Base-by-base conservation (phyloP, 2,888 invertebrate species). In the Dryobotodes eremita region DNA sequence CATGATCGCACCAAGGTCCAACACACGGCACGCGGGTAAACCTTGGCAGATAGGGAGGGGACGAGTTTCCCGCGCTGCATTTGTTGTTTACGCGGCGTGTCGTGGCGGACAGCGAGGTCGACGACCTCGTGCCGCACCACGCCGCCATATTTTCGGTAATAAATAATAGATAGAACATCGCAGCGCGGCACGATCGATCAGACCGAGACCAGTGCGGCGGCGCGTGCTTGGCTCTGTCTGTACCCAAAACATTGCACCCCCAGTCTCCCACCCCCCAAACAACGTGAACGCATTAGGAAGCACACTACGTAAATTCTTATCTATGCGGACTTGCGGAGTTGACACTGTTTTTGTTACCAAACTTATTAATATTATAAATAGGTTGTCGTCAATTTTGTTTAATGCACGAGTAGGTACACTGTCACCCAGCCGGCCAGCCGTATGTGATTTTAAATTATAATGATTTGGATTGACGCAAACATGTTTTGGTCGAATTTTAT, bases 131-230 rank as follows among this genome's bases (percentile, higher is more conserved):
- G 93, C 92, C 94, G 93, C 94, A 94, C 94, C 95, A 95, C 93
- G 95, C 95, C 94, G 94, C 94, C 94, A 95, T 96, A 95, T 96
- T 96, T 94, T 96, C 92, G 95, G 95, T 95, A 95, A 95, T 96
- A 96, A 96, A 96, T 95, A 95, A 95, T 95, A 94, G 93, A 95
- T 95, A 95, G 93, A 94, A 92, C 93, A 94, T 93, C 95, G 94
- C 94, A 94, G 93, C 93, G 93, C 94, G 93, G 90, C 91, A 91
- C 94, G 95, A 95, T 95, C 95, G 96, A 96, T 96, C 92, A 85
- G 88, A 88, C 91, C 90, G 91, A 89, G 93, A 91, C 90, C 93
- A 94, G 92, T 95, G 95, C 95, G 95, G 89, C 95, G 95, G 94
- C 95, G 95, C 95, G 93, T 86, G 88, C 85, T 87, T 83, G 83